phyloP scores from a whole-genome alignment of 2,888 invertebrate species.

The Chloromyia formosa region DNA sequence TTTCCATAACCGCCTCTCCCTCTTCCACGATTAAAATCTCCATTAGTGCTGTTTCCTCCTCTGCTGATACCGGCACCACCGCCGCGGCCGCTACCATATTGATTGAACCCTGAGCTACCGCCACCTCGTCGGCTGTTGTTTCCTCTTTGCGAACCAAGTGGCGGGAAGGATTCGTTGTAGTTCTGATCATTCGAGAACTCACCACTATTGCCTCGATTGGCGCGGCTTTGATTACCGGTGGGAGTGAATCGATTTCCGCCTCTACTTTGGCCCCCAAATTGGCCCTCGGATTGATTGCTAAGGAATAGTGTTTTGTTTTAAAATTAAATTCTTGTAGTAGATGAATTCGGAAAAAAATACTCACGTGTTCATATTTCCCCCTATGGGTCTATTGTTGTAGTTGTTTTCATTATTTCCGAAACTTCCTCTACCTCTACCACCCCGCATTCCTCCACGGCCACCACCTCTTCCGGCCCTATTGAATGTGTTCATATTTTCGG shows the following conservation, averaged over 20 bases:
- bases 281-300: slow-evolving; percentile 37
- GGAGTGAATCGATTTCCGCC: too few relatives aligned
- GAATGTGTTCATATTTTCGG: background rate
- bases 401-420: too few relatives aligned
- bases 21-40: slow-evolving; percentile 11
- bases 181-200: slow-evolving; percentile 44
- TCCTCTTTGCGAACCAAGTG: slow-evolving; percentile 49
- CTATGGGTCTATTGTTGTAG: background rate
- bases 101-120: background rate
- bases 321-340: too few relatives aligned
- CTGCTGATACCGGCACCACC: too few relatives aligned
- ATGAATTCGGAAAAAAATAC: background rate
- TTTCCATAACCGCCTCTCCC: slow-evolving; percentile 6
- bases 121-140: slow-evolving; percentile 57
- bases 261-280: slow-evolving; percentile 44
- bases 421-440: too few relatives aligned
- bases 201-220: slow-evolving; percentile 29
- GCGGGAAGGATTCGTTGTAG: slow-evolving; percentile 48
- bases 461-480: slow-evolving; percentile 29
- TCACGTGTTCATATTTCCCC: background rate
- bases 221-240: background rate
- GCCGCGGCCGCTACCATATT: too few relatives aligned
- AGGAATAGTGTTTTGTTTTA: background rate
- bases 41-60: too few relatives aligned
- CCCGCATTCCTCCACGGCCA: too few relatives aligned